Evolutionary conservation across 2,888 invertebrate genomes (phyloP), one percentile per base, ranked within the genome.

Genomic region (Drosophila testacea): DNA sequence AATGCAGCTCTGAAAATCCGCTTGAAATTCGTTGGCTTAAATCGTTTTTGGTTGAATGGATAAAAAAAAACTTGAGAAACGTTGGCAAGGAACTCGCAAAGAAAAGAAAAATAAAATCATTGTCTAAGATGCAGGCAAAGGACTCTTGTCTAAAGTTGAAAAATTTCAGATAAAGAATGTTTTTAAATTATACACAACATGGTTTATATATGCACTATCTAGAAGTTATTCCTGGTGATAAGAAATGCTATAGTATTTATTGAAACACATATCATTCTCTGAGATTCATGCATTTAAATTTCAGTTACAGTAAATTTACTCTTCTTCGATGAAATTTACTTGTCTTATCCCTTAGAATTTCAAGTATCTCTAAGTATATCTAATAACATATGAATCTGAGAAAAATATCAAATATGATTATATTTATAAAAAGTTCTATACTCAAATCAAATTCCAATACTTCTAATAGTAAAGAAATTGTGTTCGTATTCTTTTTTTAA

Each of bases 11-110:
- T 55, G 55, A 60, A 75, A 75, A 75, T 75, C 34, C 70, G 55
- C 36, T 71, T 44, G 54, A 69, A 69, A 69, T 64, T 69, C 57
- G 54, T 30, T 70, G 67, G 59, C 76, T 67, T 55, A 67, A 71
- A 71, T 56, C 60, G 59, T 71, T 71, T 76, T 54, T 56, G 68
- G 55, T 51, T 34, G 55, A 72, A 59, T 63, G 67, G 16, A 55
- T 38, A 61, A 73, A 50, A 61, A 73, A 50, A 42, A 46, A 62
- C 62, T 72, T 62, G 57, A 61, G 57, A 55, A 41, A 60, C 52
- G 52, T 41, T 70, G 57, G 44, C 57, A 32, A 65, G 30, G n/a
- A 46, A 61, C 16, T 44, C 11, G 9, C 41, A 34, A 52, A 11
- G 9, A 22, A 46, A 54, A 10, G 30, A 10, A 38, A 48, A 39